Evolutionary conservation across 2,797 vertebrate species (phyloP).

Genomic region (Fundulus diaphanus): DNA sequence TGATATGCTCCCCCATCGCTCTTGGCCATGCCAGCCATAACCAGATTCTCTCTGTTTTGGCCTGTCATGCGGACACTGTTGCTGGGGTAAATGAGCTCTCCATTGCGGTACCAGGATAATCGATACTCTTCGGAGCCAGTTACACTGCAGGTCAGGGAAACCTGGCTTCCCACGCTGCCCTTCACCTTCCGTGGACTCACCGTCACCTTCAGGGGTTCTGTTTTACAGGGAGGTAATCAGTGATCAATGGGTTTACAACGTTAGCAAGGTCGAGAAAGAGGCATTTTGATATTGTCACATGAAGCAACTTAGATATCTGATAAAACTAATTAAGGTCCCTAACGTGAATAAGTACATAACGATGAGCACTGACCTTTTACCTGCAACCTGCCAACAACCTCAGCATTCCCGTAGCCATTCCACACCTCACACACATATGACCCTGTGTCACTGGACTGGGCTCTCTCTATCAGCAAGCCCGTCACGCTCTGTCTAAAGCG

Average conservation of each 20-base stretch:
- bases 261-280: background rate
- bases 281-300: background rate
- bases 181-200: constrained; percentile 95
- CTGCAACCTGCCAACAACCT: constrained; percentile 89
- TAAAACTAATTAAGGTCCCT: constrained; percentile 1
- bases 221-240: constrained; percentile 4
- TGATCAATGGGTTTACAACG: background rate
- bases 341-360: background rate
- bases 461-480: constrained; percentile 92
- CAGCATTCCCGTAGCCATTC: constrained; percentile 94
- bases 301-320: background rate
- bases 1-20: constrained; percentile 98
- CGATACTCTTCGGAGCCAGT: constrained; percentile 93
- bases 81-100: constrained; percentile 92
- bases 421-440: constrained; percentile 97
- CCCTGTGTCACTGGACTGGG: constrained; percentile 89
- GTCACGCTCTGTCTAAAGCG: constrained; percentile 93
- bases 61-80: constrained; percentile 94
- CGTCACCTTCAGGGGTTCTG: constrained; percentile 92
- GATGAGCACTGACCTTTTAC: constrained; percentile 91
- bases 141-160: constrained; percentile 93
- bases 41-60: constrained; percentile 89
- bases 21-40: constrained; percentile 98
- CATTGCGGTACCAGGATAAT: constrained; percentile 96
- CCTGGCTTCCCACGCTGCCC: constrained; percentile 96